Percentiles rank a stretch among this genome's conserved stretches.
Evolutionary conservation across 2,113 vertebrate genomes (phyloP).

Genomic region (Blennius ocellaris): DNA sequence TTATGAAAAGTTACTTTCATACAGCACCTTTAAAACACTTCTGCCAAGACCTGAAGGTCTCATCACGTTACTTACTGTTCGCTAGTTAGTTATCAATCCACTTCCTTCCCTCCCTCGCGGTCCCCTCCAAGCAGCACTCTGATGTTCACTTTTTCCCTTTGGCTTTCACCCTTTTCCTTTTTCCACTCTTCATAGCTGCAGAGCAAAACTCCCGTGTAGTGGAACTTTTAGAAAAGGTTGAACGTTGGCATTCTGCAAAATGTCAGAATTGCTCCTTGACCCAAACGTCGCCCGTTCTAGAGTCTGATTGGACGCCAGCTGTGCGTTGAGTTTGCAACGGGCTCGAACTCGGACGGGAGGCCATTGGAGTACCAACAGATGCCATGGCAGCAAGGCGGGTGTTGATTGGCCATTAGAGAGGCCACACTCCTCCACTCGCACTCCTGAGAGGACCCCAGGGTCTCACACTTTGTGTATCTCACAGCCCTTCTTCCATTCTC

Average conservation of each 20-base stretch:
- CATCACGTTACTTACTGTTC: constrained; percentile 50
- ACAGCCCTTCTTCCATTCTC: constrained; percentile 48
- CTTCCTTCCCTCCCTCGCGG: constrained; percentile 29
- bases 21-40: constrained; percentile 43
- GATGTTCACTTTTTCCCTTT: constrained; percentile 44
- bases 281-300: constrained; percentile 44
- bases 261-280: constrained; percentile 76
- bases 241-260: constrained; percentile 72
- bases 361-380: constrained; percentile 78
- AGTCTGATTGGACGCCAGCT: constrained; percentile 74
- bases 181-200: constrained; percentile 32
- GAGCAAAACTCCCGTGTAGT: constrained; percentile 60
- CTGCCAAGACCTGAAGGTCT: constrained; percentile 54
- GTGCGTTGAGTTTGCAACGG: constrained; percentile 60
- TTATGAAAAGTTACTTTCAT: constrained; percentile 59
- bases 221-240: constrained; percentile 76
- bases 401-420: constrained; percentile 86
- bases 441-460: constrained; percentile 69
- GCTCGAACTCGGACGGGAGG: constrained; percentile 73
- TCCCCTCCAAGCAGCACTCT: constrained; percentile 52
- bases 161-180: constrained; percentile 42
- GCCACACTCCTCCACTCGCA: constrained; percentile 72
- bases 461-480: constrained; percentile 72
- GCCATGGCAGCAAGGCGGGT: constrained; percentile 77
- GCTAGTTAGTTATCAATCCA: constrained; percentile 54